Percentiles rank a stretch among this genome's conserved stretches.
Conservation (phyloP, 2,797 vertebrate genomes). For the Sparidentex hasta region DNA sequence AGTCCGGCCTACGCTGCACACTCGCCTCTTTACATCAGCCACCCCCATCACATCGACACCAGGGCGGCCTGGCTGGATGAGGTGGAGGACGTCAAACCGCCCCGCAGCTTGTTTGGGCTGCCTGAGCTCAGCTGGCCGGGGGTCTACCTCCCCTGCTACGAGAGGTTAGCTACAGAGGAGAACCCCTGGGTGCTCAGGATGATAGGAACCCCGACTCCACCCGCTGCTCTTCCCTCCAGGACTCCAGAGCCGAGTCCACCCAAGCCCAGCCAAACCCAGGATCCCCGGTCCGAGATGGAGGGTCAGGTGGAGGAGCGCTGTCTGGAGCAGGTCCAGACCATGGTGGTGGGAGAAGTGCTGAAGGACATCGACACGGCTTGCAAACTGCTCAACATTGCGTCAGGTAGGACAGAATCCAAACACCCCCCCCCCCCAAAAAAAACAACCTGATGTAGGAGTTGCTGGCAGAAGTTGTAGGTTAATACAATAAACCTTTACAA, state of each 20-base stretch:
- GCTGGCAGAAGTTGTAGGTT: conserved; percentile 1
- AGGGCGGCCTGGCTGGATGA: conserved; percentile 77
- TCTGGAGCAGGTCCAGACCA: conserved; percentile 94
- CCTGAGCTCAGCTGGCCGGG: conserved; percentile 86
- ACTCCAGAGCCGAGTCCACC: conserved; percentile 82
- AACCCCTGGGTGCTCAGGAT: conserved; percentile 84
- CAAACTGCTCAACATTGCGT: conserved; percentile 94
- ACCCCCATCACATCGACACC: conserved; percentile 80
- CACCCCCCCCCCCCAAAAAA: background rate
- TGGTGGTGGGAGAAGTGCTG: conserved; percentile 96
- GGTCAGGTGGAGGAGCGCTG: conserved; percentile 91
- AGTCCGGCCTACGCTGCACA: conserved; percentile 82
- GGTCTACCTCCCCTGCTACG: conserved; percentile 89
- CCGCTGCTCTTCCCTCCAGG: conserved; percentile 28
- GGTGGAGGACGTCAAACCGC: conserved; percentile 83
- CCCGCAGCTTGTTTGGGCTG: conserved; percentile 60
- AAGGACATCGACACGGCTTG: conserved; percentile 97
- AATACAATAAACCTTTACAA: conserved; percentile 19
- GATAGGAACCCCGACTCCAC: conserved; percentile 57
- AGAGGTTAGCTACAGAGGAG: conserved; percentile 86
- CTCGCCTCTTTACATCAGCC: conserved; percentile 59
- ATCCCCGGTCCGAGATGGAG: conserved; percentile 79
- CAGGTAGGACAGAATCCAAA: conserved; percentile 83
- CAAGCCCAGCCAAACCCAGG: conserved; percentile 84
- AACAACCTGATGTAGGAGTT: background rate